These are phyloP conservation scores for Epiblema foenella DNA, from an alignment of 2,888 invertebrate genomes.

Conservation along the genomic window DNA sequence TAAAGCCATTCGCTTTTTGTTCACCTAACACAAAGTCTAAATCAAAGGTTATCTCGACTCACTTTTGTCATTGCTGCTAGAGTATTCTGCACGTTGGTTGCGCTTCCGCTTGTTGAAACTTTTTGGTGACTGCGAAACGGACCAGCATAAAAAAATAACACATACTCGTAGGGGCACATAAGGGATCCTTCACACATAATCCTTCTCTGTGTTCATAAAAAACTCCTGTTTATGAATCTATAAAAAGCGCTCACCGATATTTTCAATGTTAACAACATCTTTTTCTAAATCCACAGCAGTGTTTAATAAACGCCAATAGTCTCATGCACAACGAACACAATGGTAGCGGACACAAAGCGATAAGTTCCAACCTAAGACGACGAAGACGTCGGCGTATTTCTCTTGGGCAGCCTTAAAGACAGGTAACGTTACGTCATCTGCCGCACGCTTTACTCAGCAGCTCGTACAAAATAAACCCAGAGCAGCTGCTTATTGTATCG, in stretches of 20 bases:
- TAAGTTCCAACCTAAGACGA: conserved; percentile 60
- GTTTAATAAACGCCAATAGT: conserved; percentile 33
- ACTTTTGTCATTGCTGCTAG: conserved; percentile 81
- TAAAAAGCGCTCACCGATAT: not conserved
- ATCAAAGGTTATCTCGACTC: conserved; percentile 81
- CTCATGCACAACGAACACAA: conserved; percentile 39
- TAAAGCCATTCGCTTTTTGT: conserved; percentile 76
- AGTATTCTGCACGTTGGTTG: conserved; percentile 67
- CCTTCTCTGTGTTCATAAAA: not conserved
- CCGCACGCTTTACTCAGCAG: conserved; percentile 66
- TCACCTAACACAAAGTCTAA: conserved; percentile 74
- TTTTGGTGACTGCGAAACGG: conserved; percentile 57
- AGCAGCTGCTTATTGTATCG: conserved; percentile 79
- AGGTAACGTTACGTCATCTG: conserved; percentile 72
- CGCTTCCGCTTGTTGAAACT: conserved; percentile 59
- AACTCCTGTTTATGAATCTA: not conserved
- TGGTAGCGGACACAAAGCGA: conserved; percentile 57
- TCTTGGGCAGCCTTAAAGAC: conserved; percentile 61
- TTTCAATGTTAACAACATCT: not conserved
- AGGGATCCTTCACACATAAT: too few relatives aligned
- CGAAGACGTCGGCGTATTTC: conserved; percentile 49
- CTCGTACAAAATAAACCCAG: conserved; percentile 69
- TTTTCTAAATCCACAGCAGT: not conserved
- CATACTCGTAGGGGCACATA: conserved; percentile 55
- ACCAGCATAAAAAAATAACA: conserved; percentile 62